These are phyloP conservation scores for Nanorana parkeri DNA, from an alignment of 2,113 vertebrate genomes.

Conservation along the genomic window DNA sequence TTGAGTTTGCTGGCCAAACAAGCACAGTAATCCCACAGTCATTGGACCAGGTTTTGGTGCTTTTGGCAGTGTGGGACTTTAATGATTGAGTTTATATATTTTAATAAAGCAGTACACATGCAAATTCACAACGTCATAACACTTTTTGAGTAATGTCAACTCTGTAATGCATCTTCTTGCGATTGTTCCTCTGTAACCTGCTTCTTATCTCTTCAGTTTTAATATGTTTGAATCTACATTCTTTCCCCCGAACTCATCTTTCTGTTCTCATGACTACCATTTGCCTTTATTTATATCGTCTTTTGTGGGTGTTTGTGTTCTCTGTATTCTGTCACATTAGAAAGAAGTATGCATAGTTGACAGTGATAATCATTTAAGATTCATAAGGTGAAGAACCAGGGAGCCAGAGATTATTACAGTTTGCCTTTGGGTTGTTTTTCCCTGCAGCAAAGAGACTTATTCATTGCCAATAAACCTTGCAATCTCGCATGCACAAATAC, in stretches of 20 bases:
- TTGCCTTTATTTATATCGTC: conserved; percentile 39
- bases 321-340: conserved; percentile 37
- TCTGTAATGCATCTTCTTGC: background rate
- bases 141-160: background rate
- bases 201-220: conserved; percentile 1
- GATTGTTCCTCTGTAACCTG: background rate
- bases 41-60: no score
- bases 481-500: conserved; percentile 14
- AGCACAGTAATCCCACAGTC: no score
- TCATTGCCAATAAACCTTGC: conserved; percentile 30
- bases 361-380: conserved; percentile 52
- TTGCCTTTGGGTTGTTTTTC: conserved; percentile 50
- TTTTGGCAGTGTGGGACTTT: no score
- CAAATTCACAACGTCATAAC: no score
- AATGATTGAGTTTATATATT: no score
- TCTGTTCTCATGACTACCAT: conserved; percentile 39
- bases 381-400: conserved; percentile 15
- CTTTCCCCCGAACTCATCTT: background rate
- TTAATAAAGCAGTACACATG: no score
- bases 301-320: conserved; percentile 28
- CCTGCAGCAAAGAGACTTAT: conserved; percentile 45
- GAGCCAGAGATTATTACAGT: conserved; percentile 39
- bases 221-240: conserved; percentile 20
- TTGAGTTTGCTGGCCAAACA: no score
- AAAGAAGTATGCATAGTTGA: conserved; percentile 32